Percentiles rank a stretch among this genome's conserved stretches.
Evolutionary conservation across 1,140 invertebrate species (phyloP).

Genomic region (Dreissena polymorpha): DNA sequence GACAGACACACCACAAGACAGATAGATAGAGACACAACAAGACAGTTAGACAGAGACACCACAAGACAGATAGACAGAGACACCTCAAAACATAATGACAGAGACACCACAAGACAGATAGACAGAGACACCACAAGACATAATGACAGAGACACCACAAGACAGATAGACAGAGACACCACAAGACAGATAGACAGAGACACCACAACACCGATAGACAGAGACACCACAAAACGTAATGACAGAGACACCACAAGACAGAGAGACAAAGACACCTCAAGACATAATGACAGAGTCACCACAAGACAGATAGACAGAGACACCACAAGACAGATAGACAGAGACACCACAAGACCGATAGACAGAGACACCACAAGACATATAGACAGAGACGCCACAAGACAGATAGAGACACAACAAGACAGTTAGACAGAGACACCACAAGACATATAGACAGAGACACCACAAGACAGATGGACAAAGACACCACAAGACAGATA

Average conservation of each 20-base stretch:
- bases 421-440: not conserved
- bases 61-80: not conserved
- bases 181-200: not conserved
- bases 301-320: not conserved
- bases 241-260: not conserved
- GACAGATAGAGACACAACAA: not conserved
- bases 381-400: not conserved
- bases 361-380: not conserved
- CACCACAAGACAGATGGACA: not conserved
- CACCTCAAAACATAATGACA: not conserved
- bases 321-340: not conserved
- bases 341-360: not conserved
- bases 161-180: not conserved
- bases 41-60: not conserved
- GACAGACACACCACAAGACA: not conserved
- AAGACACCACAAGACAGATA: not conserved
- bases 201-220: not conserved
- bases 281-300: not conserved
- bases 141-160: not conserved
- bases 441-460: not conserved
- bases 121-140: not conserved
- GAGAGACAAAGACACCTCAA: not conserved
- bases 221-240: not conserved
- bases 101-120: not conserved
- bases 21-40: not conserved